Conservation (phyloP, 2,113 vertebrate species). For the Carassius auratus region DNA sequence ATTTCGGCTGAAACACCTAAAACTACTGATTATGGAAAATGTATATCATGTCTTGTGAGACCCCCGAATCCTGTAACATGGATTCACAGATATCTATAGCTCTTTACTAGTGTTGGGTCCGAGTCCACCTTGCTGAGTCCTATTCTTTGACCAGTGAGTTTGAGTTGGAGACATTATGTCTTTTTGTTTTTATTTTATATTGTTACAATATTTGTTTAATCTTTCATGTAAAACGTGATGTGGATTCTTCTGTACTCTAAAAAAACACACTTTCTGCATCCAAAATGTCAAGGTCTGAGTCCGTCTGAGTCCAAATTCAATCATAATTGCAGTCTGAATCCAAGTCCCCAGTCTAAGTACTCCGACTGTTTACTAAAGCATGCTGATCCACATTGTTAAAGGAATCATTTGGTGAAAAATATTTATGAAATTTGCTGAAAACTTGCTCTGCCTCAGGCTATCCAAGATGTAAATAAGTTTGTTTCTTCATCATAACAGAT, state of each 20-base stretch:
- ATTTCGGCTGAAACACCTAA: not conserved
- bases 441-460: not conserved
- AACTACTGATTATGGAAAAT: conserved; percentile 9
- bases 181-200: not conserved
- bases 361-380: not conserved
- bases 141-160: not conserved
- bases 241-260: not conserved
- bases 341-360: no score
- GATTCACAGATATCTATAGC: not conserved
- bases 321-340: not conserved
- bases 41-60: conserved; percentile 43
- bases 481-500: not conserved
- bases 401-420: no score
- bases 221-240: not conserved
- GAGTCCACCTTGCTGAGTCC: not conserved
- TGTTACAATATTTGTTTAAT: not conserved
- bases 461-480: not conserved
- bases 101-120: not conserved
- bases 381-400: not conserved
- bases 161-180: not conserved
- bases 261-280: not conserved
- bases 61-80: conserved; percentile 26
- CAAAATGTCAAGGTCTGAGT: not conserved
- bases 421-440: not conserved
- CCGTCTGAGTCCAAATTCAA: no score